These are phyloP conservation scores for Heteronetta atricapilla DNA, from an alignment of 2,113 vertebrate species.

Conservation along the genomic window DNA sequence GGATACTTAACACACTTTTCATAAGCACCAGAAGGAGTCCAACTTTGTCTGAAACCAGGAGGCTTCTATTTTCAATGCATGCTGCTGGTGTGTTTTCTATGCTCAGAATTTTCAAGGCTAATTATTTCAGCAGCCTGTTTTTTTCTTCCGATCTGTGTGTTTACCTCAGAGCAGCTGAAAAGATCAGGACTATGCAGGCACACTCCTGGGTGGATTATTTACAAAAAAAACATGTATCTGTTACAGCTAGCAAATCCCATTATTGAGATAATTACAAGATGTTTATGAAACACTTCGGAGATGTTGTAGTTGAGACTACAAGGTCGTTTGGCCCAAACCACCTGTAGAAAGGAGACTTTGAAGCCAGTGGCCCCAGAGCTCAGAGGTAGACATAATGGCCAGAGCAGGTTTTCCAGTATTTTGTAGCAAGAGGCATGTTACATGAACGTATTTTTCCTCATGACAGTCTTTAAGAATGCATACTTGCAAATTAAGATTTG, in stretches of 20 bases:
- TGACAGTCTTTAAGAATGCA: not conserved
- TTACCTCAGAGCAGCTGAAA: slow-evolving; percentile 50
- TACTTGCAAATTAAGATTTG: not conserved
- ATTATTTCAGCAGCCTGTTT: slow-evolving; percentile 22
- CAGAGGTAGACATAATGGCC: not conserved
- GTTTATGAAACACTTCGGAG: slow-evolving; percentile 7
- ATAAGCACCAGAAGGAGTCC: not conserved
- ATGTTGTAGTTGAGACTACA: not conserved
- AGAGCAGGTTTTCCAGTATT: not conserved
- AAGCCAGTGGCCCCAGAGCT: not conserved
- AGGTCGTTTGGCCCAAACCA: slow-evolving; percentile 15
- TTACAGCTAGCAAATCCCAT: slow-evolving; percentile 2
- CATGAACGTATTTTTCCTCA: not conserved
- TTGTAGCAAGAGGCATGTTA: not conserved
- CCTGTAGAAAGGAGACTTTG: not conserved
- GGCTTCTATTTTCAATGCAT: not conserved
- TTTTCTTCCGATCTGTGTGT: slow-evolving; percentile 48
- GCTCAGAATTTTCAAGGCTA: slow-evolving; percentile 10
- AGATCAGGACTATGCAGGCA: slow-evolving; percentile 4
- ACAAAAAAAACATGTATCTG: not conserved
- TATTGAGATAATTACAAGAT: slow-evolving; percentile 54
- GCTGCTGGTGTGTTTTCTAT: not conserved
- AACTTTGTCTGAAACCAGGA: not conserved
- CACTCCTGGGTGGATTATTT: slow-evolving; percentile 20
- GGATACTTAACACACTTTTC: not conserved